Evolutionary conservation across 2,888 invertebrate genomes (phyloP), one percentile per base, ranked within the genome.

Genomic region (Ariolimax columbianus): DNA sequence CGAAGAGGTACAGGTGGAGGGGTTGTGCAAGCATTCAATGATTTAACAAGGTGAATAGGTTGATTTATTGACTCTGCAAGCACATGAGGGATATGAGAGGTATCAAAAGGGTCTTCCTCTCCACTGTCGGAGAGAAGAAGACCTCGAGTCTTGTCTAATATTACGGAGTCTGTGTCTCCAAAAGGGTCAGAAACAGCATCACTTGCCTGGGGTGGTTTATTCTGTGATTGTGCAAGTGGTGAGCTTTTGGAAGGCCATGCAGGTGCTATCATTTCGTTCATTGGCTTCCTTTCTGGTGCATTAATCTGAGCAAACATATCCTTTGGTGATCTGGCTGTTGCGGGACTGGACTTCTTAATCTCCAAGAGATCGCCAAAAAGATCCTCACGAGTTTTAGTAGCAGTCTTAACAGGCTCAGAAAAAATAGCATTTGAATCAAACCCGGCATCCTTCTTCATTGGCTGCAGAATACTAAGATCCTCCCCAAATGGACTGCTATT

Each of bases 301-400:
- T 84, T 88, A 36, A 88, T 66, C 38, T 90, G 90, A 47, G 87
- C 88, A 88, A 92, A 92, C 88, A 92, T 86, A 30, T 91, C 90
- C 82, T 91, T 92, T 19, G 91, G 91, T 38, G 89, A 86, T 77
- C 89, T 89, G 23, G 72, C 83, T 26, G 63, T 59, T 0, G 77
- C 33, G 40, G 75, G 43, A 4, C 47, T 59, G 1, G 85, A 70
- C 68, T 81, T 83, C 40, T 81, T 90, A 33, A 91, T 89, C 77
- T 87, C 85, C 38, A 90, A 88, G 36, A 92, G 89, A 87, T 90
- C 92, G 51, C 88, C 89, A 85, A 92, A 92, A 11, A 87, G 82
- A 23, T 82, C 81, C 81, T 80, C 83, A 77, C 86, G 77, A n/a
- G 80, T 68, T 47, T 81, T 81, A 4, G 80, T 38, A 2, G 30